Base-by-base conservation (phyloP, 2,113 vertebrate species). In the Zapus hudsonius region DNA sequence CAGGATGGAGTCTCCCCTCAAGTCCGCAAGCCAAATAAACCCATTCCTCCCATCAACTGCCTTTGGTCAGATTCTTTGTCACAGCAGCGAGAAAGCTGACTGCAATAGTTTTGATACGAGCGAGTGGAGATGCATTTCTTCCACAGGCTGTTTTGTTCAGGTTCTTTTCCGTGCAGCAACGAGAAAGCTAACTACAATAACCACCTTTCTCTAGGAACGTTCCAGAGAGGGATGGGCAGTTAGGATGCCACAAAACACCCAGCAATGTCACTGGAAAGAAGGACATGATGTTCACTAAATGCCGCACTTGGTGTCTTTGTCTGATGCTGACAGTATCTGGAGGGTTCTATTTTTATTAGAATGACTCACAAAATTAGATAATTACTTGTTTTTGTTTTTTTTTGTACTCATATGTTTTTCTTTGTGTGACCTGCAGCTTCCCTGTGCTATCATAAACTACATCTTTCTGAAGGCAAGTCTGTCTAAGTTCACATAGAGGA, bases 351-450 rank as follows among this genome's bases (percentile, higher is more conserved):
- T 83, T n/a, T 59, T 69, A 85, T 84, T 84, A 89, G 55, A 29
- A 73, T 94, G 84, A 92, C 80, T 95, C 81, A 94, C 27, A 42
- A 55, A 89, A 76, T 91, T 87, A 92, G 93, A 89, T 84, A 89
- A 92, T 83, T 76, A 61, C 64, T 82, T 94, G 82, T 76, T 93
- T 92, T 93, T 87, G 84, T 87, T 96, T 94, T 92, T 47, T 88
- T 89, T 72, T 87, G 15, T 38, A 72, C 27, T 44, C 42, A 19
- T 27, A 20, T 44, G n/a, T 93, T 91, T 93, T 69, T 83, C 38
- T 79, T 55, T 0, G 19, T 9, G 19, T 88, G 82, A 92, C 74
- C 85, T 92, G 31, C 38, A 52, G 52, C 64, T 92, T 78, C 78
- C 85, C 63, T 57, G 4, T 36, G 1, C 73, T 90, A 72, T 88